Conservation (phyloP, 2,888 invertebrate genomes). For the Anoncus sp. region DNA sequence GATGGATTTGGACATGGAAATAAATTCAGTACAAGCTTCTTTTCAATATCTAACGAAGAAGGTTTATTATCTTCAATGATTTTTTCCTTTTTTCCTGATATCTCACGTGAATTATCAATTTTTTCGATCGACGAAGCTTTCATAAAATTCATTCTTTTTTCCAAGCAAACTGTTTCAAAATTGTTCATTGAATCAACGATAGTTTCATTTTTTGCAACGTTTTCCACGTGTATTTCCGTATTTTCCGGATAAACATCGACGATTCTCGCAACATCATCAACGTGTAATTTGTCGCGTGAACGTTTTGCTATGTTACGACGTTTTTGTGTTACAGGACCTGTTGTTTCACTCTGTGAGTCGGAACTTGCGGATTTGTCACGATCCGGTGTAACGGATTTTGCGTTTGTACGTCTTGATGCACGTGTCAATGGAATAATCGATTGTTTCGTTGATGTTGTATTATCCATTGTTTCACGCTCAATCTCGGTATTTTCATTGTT, state of each 20-base stretch:
- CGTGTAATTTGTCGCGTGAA: constrained; percentile 16
- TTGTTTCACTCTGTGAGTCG: constrained; percentile 29
- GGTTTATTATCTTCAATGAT: neutral
- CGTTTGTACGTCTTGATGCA: constrained; percentile 34
- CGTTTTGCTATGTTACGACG: constrained; percentile 30
- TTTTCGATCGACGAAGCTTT: constrained; percentile 5
- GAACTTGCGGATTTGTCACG: constrained; percentile 20
- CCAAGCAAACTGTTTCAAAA: neutral
- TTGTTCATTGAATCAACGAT: neutral
- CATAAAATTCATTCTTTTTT: neutral
- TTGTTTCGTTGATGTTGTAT: constrained; percentile 27
- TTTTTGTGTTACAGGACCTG: neutral
- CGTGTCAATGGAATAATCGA: constrained; percentile 31
- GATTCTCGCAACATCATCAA: neutral
- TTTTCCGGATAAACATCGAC: constrained; percentile 9
- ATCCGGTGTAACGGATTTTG: constrained; percentile 26
- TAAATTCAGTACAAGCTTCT: constrained; percentile 2
- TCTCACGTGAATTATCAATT: constrained; percentile 4
- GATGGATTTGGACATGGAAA: constrained; percentile 25
- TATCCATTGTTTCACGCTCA: constrained; percentile 51
- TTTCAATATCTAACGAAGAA: constrained; percentile 4
- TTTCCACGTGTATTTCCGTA: constrained; percentile 1
- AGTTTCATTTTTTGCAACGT: neutral
- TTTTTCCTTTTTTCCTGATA: neutral
- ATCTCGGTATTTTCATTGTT: constrained; percentile 41